Evolutionary conservation across 2,113 vertebrate genomes (phyloP), one percentile per base, ranked within the genome.

Genomic region (Phoxinus phoxinus): DNA sequence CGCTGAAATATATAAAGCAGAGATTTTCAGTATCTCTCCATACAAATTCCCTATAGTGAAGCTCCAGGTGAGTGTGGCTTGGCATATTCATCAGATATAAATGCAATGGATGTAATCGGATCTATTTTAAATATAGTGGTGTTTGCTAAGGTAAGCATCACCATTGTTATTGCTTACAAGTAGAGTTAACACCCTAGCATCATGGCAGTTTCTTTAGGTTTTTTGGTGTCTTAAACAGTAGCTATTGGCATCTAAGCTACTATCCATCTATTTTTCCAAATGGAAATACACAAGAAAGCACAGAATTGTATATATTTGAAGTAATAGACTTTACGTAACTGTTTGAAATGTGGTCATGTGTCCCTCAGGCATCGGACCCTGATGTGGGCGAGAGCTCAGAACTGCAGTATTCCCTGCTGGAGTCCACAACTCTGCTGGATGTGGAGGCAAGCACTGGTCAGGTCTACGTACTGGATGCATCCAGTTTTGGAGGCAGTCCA

Each of bases 361-460:
- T 61, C 27, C 76, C 76, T 27, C 88, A 96, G 96, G 95, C 95
- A 3, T 89, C 77, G 63, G 95, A 96, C 89, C 94, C 91, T 2
- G 95, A 95, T 21, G 85, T 90, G 0, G 92, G 92, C 41, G 90
- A 92, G 0, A 90, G 84, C 0, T 91, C 86, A 30, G 30, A 12
- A 53, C 89, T 96, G 88, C 61, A 46, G 48, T 96, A 96, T 93
- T 93, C 93, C 59, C 51, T 96, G 35, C 44, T 69, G 25, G 53
- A 84, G 4, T 12, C 37, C 3, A 88, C 3, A 0, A 41, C 87
- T 0, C 71, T 89, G 15, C 94, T 96, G 0, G 93, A 91, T 23
- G 91, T 96, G 9, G n/a, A 96, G 2, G 63, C 90, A 59, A 88
- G 88, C 2, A 93, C 95, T 0, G 96, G 96, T 71, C 89, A 92